Percentiles rank a stretch among this genome's conserved stretches.
Conservation (phyloP, 2,113 vertebrate species). For the Alligator mississippiensis region DNA sequence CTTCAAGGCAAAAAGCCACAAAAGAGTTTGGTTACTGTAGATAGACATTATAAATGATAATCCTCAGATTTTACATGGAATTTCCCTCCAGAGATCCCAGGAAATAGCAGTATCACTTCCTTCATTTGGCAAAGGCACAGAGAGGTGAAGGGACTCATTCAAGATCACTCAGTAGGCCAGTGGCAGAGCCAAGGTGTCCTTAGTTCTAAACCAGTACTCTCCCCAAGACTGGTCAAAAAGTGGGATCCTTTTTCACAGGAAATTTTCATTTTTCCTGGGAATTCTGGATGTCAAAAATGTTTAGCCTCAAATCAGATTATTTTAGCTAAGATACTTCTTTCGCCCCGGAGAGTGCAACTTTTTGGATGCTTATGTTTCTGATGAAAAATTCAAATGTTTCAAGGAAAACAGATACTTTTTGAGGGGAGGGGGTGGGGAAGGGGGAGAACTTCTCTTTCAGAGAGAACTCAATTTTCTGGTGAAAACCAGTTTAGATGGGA, state of each 20-base stretch:
- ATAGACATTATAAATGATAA: neutral
- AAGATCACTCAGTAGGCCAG: neutral
- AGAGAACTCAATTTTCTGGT: accelerated
- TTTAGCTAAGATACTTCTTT: neutral
- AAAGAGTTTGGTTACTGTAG: neutral
- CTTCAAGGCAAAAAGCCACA: neutral
- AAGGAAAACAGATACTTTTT: neutral
- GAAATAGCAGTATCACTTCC: neutral
- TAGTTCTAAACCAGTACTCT: neutral
- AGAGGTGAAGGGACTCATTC: neutral
- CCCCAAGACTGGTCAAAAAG: neutral
- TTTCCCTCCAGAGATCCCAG: neutral
- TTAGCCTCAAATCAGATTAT: neutral
- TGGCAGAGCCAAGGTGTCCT: neutral
- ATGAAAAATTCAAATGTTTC: neutral
- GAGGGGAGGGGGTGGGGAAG: neutral
- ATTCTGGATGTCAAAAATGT: neutral
- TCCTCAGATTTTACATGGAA: neutral
- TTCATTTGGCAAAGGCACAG: neutral
- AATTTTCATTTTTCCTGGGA: neutral
- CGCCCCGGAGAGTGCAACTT: neutral
- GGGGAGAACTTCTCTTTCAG: neutral
- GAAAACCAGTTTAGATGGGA: neutral
- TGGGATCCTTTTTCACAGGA: neutral
- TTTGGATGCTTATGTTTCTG: neutral